phyloP scores from a whole-genome alignment of 2,797 vertebrate genomes.

The Rhinoraja longicauda region DNA sequence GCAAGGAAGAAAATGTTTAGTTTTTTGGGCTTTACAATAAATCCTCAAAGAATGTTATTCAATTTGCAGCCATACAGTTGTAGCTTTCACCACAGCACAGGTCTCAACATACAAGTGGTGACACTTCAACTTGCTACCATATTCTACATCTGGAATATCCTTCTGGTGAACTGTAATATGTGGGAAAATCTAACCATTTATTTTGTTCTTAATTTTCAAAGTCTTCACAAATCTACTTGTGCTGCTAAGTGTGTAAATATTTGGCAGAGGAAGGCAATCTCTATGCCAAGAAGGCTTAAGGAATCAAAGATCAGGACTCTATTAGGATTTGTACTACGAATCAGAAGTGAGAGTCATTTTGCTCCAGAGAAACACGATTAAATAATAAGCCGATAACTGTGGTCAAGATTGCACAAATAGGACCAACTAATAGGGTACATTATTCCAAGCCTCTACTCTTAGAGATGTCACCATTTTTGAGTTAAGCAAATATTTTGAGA shows the following conservation, averaged over 20 bases:
- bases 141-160: background rate
- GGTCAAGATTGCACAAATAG: background rate
- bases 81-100: background rate
- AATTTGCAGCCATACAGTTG: background rate
- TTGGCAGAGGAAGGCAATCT: background rate
- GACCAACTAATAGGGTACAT: background rate
- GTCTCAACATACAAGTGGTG: background rate
- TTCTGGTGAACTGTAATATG: background rate
- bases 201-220: background rate
- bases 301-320: too few relatives aligned
- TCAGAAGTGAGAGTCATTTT: too few relatives aligned
- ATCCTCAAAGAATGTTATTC: background rate
- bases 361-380: background rate
- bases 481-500: background rate
- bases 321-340: too few relatives aligned
- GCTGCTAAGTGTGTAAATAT: background rate
- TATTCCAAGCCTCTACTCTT: background rate
- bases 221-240: background rate
- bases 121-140: background rate
- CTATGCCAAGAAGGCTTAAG: background rate
- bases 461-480: background rate
- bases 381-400: too few relatives aligned
- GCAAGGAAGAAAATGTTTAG: conserved; percentile 42
- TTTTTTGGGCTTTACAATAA: background rate
- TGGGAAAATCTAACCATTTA: background rate